These are phyloP conservation scores for Columba livia DNA, from an alignment of 2,113 vertebrate species.

Conservation along the genomic window DNA sequence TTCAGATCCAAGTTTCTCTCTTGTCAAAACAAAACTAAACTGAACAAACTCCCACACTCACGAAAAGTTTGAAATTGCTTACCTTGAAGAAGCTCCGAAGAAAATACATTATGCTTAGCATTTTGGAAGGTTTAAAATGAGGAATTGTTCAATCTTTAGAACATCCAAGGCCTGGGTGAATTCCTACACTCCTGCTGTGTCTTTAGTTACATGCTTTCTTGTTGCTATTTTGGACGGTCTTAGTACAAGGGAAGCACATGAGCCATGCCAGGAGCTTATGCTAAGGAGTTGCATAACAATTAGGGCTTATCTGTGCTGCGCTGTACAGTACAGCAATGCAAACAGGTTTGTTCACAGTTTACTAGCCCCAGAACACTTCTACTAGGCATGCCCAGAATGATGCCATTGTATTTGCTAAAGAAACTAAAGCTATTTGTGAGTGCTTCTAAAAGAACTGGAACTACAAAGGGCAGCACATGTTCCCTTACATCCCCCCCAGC, in stretches of 20 bases:
- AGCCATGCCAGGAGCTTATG: slow-evolving; percentile 79
- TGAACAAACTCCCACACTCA: slow-evolving; percentile 24
- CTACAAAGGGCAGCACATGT: slow-evolving; percentile 67
- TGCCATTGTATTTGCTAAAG: slow-evolving; percentile 74
- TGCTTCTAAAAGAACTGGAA: slow-evolving; percentile 62
- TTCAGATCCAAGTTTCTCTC: background rate
- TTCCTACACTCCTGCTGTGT: slow-evolving; percentile 71
- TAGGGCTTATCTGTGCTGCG: slow-evolving; percentile 75
- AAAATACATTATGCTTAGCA: slow-evolving; percentile 84
- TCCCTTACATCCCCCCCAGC: slow-evolving; percentile 50
- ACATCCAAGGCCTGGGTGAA: slow-evolving; percentile 66
- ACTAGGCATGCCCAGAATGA: slow-evolving; percentile 78
- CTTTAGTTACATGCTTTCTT: slow-evolving; percentile 77
- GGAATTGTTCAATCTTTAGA: slow-evolving; percentile 28
- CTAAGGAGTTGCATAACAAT: slow-evolving; percentile 83
- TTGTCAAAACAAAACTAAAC: slow-evolving; percentile 30
- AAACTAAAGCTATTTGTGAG: slow-evolving; percentile 70
- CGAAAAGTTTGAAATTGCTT: slow-evolving; percentile 70
- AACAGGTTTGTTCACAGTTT: slow-evolving; percentile 81
- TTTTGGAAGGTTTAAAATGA: slow-evolving; percentile 70
- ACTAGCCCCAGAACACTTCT: slow-evolving; percentile 66
- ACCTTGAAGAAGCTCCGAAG: slow-evolving; percentile 88
- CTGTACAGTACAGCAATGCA: slow-evolving; percentile 72
- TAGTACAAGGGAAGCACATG: slow-evolving; percentile 73
- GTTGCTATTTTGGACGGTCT: slow-evolving; percentile 85